Evolutionary conservation across 2,797 vertebrate genomes (phyloP).

Genomic region (Aldrovandia affinis): DNA sequence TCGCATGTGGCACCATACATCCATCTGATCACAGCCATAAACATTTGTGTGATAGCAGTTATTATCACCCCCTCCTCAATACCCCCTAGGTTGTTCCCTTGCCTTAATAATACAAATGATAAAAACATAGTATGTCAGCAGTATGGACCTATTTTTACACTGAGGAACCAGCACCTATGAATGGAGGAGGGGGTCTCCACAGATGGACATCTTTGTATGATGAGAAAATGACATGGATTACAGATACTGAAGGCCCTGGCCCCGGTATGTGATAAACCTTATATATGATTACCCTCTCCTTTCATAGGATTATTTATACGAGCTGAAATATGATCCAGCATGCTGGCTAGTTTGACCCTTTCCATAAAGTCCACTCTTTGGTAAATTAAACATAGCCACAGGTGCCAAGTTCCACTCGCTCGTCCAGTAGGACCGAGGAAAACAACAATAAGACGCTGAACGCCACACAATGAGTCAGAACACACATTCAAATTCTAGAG

Average conservation of each 20-base stretch:
- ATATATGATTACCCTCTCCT: constrained; percentile 19
- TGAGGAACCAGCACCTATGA: too few species aligned
- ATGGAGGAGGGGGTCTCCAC: too few species aligned
- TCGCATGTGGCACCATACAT: too few species aligned
- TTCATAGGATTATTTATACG: constrained; percentile 9
- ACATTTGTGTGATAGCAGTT: too few species aligned
- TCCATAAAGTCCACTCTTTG: constrained; percentile 17
- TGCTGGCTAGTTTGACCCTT: constrained; percentile 4
- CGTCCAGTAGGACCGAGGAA: not conserved
- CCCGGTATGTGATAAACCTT: not conserved
- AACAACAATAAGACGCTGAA: not conserved
- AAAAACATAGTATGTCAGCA: too few species aligned
- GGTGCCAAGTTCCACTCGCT: not conserved
- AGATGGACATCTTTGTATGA: too few species aligned
- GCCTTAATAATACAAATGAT: not conserved
- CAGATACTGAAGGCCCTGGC: not conserved
- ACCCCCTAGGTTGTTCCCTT: not conserved
- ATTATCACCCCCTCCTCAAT: too few species aligned
- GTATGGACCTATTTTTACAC: too few species aligned
- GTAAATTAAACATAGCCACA: not conserved
- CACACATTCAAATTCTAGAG: not conserved
- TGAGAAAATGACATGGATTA: not conserved
- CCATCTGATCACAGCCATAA: too few species aligned
- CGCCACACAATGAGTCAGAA: not conserved
- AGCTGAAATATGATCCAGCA: constrained; percentile 13